phyloP scores from a whole-genome alignment of 2,113 vertebrate genomes.

The Tiliqua scincoides region DNA sequence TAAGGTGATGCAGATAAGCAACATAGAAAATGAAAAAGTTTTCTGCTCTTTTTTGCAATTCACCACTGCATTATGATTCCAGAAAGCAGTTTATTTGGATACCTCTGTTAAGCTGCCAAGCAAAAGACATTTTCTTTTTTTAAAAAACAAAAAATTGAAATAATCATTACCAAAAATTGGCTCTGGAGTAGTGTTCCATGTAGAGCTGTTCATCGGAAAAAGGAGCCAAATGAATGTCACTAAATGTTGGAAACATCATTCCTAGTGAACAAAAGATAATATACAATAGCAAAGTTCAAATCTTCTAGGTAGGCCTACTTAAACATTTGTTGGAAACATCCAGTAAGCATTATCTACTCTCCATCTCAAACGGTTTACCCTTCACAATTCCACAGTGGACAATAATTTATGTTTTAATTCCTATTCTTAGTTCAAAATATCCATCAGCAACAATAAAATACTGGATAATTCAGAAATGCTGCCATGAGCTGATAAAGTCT shows the following conservation, averaged over 20 bases:
- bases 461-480: not conserved
- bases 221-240: constrained; percentile 82
- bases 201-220: constrained; percentile 86
- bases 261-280: constrained; percentile 70
- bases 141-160: constrained; percentile 26
- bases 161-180: constrained; percentile 80
- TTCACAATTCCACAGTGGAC: constrained; percentile 5
- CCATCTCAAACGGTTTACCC: not conserved
- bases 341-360: not conserved
- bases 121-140: not conserved
- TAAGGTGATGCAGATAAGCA: not conserved
- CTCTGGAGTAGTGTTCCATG: constrained; percentile 79
- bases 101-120: constrained; percentile 8
- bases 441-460: not conserved
- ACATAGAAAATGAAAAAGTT: not conserved
- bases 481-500: not conserved
- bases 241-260: constrained; percentile 82
- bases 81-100: constrained; percentile 9
- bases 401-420: not conserved
- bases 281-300: constrained; percentile 33
- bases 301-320: not conserved
- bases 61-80: not conserved
- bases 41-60: not conserved
- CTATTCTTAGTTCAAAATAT: constrained; percentile 12
- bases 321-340: not conserved